These are phyloP conservation scores for Drosophila pseudoananassae DNA, from an alignment of 1,140 invertebrate genomes.

Conservation along the genomic window DNA sequence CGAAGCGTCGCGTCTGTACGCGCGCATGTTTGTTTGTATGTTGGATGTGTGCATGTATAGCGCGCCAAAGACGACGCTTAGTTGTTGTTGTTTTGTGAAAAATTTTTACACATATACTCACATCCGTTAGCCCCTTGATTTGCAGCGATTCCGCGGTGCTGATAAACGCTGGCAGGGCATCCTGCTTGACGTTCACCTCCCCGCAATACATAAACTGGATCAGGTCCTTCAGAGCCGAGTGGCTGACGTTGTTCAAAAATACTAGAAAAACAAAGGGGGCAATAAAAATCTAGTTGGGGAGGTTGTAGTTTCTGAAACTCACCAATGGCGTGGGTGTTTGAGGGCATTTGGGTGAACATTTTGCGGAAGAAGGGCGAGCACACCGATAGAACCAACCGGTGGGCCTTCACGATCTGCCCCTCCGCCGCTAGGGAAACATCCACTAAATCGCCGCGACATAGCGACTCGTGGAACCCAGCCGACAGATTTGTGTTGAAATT, in stretches of 20 bases:
- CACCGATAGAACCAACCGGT: constrained; percentile 92
- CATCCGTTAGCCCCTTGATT: constrained; percentile 91
- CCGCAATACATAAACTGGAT: constrained; percentile 95
- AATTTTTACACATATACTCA: constrained; percentile 57
- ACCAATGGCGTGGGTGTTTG: constrained; percentile 87
- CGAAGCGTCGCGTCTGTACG: constrained; percentile 12
- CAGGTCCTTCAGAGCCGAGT: constrained; percentile 90
- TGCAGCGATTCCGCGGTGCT: constrained; percentile 93
- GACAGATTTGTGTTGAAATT: constrained; percentile 91
- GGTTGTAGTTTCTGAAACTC: constrained; percentile 43
- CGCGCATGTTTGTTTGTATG: not conserved
- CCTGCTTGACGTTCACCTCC: constrained; percentile 93
- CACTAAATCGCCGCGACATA: constrained; percentile 91
- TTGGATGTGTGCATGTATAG: constrained; percentile 51
- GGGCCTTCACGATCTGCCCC: constrained; percentile 91
- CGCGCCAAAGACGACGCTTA: constrained; percentile 57
- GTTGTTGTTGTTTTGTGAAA: constrained; percentile 19
- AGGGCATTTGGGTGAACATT: constrained; percentile 89
- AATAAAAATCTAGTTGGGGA: not conserved
- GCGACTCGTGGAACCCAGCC: constrained; percentile 89
- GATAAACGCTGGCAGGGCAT: constrained; percentile 92
- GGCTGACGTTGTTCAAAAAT: constrained; percentile 93
- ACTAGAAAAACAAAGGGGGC: constrained; percentile 85
- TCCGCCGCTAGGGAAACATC: constrained; percentile 93
- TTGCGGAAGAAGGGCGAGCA: constrained; percentile 94